phyloP scores from a whole-genome alignment of 2,888 invertebrate genomes.

The Cantharis rustica region DNA sequence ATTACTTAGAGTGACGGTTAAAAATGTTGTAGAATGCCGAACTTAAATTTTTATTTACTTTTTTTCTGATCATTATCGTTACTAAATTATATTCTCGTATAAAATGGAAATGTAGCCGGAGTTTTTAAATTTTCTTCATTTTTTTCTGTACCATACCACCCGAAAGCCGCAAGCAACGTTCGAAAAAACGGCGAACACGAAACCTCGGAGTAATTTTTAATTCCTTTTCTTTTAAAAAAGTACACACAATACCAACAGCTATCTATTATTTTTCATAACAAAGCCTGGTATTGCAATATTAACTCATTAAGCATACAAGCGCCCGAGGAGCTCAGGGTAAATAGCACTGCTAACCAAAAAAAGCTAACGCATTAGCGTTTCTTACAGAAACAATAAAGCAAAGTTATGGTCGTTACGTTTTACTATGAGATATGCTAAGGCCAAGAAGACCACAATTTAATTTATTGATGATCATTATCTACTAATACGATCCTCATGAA shows the following conservation, averaged over 20 bases:
- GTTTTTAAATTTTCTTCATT: neutral
- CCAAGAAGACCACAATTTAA: neutral
- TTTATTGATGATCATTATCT: neutral
- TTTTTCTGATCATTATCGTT: neutral
- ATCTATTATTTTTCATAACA: neutral
- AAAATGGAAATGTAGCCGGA: neutral
- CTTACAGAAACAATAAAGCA: neutral
- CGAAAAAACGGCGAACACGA: neutral
- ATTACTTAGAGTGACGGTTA: neutral
- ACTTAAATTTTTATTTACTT: neutral
- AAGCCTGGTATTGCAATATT: neutral
- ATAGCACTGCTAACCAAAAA: neutral
- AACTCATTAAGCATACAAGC: neutral
- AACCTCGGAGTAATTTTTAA: neutral
- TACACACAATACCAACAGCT: neutral
- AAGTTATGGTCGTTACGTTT: neutral
- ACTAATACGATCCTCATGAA: neutral
- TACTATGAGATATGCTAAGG: neutral
- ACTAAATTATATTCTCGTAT: neutral
- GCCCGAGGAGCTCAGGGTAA: neutral
- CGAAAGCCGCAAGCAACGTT: neutral
- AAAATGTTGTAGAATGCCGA: neutral
- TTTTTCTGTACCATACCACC: neutral
- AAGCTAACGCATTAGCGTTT: neutral
- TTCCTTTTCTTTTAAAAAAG: neutral